Conservation (phyloP, 2,797 vertebrate genomes). For the Eulemur mongoz region DNA sequence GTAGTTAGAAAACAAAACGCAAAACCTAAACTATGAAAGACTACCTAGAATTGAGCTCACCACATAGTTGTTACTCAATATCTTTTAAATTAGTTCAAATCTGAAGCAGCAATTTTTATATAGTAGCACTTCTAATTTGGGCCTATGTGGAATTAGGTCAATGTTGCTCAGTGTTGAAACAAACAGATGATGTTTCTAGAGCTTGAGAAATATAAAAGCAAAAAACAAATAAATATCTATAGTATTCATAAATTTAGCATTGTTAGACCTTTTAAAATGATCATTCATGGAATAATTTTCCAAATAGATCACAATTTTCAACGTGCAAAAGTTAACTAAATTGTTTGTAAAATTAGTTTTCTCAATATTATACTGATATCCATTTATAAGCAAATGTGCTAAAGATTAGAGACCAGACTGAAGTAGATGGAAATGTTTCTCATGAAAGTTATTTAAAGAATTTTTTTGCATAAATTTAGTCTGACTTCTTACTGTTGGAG, state of each 20-base stretch:
- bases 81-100: neutral
- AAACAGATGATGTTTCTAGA: neutral
- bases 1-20: neutral
- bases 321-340: neutral
- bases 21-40: neutral
- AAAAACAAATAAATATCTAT: neutral
- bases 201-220: neutral
- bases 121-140: constrained; percentile 1
- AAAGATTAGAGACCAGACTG: neutral
- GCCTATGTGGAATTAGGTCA: neutral
- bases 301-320: neutral
- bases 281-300: neutral
- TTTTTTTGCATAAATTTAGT: neutral
- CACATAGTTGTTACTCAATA: neutral
- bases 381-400: neutral
- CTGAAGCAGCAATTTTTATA: neutral
- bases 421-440: neutral
- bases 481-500: neutral
- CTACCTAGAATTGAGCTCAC: neutral
- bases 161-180: neutral
- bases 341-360: neutral
- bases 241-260: neutral
- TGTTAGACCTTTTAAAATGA: neutral
- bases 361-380: neutral
- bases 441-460: constrained; percentile 15